Conservation (phyloP, 2,113 vertebrate genomes). For the Prolemur simus region DNA sequence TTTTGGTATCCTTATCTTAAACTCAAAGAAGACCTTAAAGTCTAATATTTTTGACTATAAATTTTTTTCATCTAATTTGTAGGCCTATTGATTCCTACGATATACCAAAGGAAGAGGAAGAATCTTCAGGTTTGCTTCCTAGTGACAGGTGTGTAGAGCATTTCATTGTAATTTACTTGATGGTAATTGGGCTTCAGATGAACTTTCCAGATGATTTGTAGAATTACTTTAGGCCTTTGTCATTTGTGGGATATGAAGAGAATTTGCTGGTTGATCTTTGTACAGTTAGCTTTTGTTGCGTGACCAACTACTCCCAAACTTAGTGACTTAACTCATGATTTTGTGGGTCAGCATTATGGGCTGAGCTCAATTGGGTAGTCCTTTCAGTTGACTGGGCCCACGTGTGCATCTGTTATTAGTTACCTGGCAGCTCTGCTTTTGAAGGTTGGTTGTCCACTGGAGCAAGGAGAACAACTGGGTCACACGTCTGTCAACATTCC, state of each 20-base stretch:
- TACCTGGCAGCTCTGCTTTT: neutral
- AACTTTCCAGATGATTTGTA: neutral
- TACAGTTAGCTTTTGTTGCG: neutral
- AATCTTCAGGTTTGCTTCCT: constrained; percentile 62
- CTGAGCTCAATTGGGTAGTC: neutral
- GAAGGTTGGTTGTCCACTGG: neutral
- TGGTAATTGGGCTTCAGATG: neutral
- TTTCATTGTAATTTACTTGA: neutral
- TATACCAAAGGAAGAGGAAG: constrained; percentile 53
- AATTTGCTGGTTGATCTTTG: neutral
- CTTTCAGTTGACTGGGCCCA: neutral
- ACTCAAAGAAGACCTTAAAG: neutral
- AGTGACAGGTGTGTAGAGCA: constrained; percentile 66
- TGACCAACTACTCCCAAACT: neutral
- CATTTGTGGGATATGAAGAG: neutral
- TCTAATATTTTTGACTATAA: constrained; percentile 30
- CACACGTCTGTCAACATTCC: neutral
- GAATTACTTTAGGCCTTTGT: neutral
- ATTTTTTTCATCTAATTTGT: neutral
- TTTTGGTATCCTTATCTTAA: constrained; percentile 23
- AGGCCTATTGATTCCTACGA: constrained; percentile 76
- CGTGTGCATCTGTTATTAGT: neutral
- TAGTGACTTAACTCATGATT: neutral
- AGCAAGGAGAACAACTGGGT: neutral
- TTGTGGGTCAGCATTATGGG: neutral